Evolutionary conservation across 2,888 invertebrate species (phyloP), one percentile per base, ranked within the genome.

Genomic region (Machimus atricapillus): DNA sequence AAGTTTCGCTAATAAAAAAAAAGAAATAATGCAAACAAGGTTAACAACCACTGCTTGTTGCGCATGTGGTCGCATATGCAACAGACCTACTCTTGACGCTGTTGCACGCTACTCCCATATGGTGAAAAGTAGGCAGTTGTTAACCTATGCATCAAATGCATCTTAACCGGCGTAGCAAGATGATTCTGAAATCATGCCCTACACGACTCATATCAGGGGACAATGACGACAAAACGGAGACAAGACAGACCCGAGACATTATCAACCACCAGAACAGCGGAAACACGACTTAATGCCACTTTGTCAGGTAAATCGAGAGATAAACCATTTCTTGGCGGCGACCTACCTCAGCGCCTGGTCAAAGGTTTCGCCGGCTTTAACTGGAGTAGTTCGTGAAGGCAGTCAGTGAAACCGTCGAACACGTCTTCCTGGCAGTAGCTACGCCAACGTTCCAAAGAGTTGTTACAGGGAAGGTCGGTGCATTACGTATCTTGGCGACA

Each of bases 271-370:
- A 88, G 87, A 89, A 89, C 89, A 89, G 87, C 87, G 88, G 89
- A 88, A 89, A 89, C 89, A 89, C 89, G 89, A 88, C 88, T 89
- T 89, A 89, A 89, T 89, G 89, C 88, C 89, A 89, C 89, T 89
- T 89, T 89, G 89, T 89, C 89, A 89, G 89, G 89, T 89, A 89
- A 89, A 89, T 89, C 89, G 89, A 87, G 78, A 88, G 88, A 88
- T 88, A 88, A 88, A 86, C 86, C 87, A 87, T 83, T 88, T 87
- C 86, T 56, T 58, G 37, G 14, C 83, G 88, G 78, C 89, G 89
- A 89, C 89, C 89, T 89, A 89, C 89, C 89, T 89, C 89, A 88
- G 88, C 87, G 89, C 82, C 86, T 79, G 82, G 85, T 86, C 86
- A 86, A 86, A 86, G 86, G 86, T 86, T 86, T 73, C 73, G 27